Conservation (phyloP, 1,140 invertebrate species). For the Colletes gigas region DNA sequence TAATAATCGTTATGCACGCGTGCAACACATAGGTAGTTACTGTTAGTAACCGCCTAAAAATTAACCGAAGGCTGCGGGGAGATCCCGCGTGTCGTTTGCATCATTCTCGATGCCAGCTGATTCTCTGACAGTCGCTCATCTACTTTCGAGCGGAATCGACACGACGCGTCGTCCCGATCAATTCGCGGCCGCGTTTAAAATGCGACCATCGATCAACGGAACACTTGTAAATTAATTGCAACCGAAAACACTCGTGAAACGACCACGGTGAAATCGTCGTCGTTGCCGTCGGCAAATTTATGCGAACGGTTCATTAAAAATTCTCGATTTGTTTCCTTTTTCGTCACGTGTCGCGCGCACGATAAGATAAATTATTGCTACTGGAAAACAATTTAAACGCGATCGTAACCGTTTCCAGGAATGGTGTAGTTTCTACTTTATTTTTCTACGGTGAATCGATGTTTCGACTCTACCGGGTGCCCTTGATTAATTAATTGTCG, state of each 20-base stretch:
- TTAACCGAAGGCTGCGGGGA: conserved; percentile 42
- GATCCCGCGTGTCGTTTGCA: conserved; percentile 32
- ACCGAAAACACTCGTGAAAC: not conserved
- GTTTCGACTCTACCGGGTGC: not conserved
- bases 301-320: not conserved
- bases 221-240: not conserved
- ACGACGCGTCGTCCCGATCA: conserved; percentile 30
- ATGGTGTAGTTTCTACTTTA: not conserved
- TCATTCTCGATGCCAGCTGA: conserved; percentile 38
- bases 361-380: not conserved
- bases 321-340: not conserved
- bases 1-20: not conserved
- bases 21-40: conserved; percentile 8
- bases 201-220: not conserved
- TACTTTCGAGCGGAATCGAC: conserved; percentile 38
- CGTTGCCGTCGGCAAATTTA: no score
- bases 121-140: conserved; percentile 59
- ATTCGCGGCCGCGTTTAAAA: conserved; percentile 13
- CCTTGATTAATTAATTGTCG: conserved; percentile 21
- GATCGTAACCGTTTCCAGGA: not conserved
- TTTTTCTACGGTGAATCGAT: not conserved
- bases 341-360: not conserved
- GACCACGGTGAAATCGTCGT: no score
- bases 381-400: not conserved
- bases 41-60: conserved; percentile 44